A percentile compares a stretch with the other conserved stretches of the same genome.
Evolutionary conservation across 2,888 invertebrate genomes (phyloP).

Genomic region (Pseudococcus jackbeardsleyi): DNA sequence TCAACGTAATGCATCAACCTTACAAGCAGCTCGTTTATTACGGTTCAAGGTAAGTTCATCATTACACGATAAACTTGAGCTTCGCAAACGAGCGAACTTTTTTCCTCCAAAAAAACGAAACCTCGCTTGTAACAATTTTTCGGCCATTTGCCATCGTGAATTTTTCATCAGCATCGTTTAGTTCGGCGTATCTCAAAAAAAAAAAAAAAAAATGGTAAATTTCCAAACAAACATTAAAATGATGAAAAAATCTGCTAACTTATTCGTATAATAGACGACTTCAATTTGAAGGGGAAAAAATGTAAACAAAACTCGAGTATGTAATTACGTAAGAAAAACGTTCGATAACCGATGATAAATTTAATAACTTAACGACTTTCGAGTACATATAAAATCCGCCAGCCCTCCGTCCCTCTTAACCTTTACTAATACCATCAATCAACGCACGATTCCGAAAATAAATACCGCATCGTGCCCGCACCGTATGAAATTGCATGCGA

Average conservation of each 20-base stretch:
- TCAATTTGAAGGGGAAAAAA: neutral
- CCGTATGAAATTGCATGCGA: neutral
- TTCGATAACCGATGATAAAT: conserved; percentile 42
- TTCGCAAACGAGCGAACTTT: conserved; percentile 18
- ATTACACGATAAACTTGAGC: neutral
- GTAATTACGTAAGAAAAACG: conserved; percentile 32
- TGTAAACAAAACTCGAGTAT: conserved; percentile 35
- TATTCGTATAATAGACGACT: neutral
- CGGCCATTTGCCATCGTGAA: conserved; percentile 1
- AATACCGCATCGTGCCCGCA: neutral
- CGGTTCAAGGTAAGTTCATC: conserved; percentile 33
- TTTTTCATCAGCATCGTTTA: neutral
- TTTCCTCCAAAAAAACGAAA: neutral
- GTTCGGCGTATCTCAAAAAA: neutral
- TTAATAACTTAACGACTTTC: conserved; percentile 35
- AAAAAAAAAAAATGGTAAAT: neutral
- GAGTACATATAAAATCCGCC: neutral
- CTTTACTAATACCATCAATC: neutral
- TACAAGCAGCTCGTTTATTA: conserved; percentile 38
- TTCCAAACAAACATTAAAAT: neutral
- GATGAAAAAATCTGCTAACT: neutral
- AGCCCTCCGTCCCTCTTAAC: neutral
- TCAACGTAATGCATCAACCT: conserved; percentile 41
- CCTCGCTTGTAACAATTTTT: neutral
- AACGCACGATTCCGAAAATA: conserved; percentile 1